A percentile compares a stretch with the other conserved stretches of the same genome.
Conservation (phyloP, 2,888 invertebrate species). For the Drosophila ustulata region DNA sequence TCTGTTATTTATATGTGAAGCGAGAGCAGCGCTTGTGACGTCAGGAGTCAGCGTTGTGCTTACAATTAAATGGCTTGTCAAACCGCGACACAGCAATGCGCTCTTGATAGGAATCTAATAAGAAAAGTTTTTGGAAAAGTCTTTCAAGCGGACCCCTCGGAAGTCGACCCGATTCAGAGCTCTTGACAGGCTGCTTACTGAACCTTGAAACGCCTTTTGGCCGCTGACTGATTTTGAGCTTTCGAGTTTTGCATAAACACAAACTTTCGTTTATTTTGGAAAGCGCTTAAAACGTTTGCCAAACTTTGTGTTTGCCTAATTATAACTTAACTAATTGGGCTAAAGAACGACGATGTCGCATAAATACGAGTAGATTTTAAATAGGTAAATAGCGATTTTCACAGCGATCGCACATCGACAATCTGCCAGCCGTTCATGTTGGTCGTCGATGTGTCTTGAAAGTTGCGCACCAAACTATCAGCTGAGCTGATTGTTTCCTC, state of each 20-base stretch:
- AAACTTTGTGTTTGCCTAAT: slow-evolving; percentile 41
- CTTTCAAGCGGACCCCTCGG: slow-evolving; percentile 33
- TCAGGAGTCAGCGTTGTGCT: slow-evolving; percentile 11
- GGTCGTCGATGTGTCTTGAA: slow-evolving; percentile 49
- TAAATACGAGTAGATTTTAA: slow-evolving; percentile 14
- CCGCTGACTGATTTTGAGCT: slow-evolving; percentile 15
- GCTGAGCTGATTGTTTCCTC: slow-evolving; percentile 49
- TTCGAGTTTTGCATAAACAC: slow-evolving; percentile 25
- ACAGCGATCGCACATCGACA: slow-evolving; percentile 69
- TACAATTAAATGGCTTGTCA: slow-evolving; percentile 78
- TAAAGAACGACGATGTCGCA: slow-evolving; percentile 18
- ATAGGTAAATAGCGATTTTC: background rate
- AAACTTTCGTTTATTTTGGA: slow-evolving; percentile 70
- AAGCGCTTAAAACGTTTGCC: slow-evolving; percentile 47
- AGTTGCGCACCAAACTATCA: slow-evolving; percentile 54
- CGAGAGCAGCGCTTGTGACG: slow-evolving; percentile 15
- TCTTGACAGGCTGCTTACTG: slow-evolving; percentile 63
- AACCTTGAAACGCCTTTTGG: slow-evolving; percentile 63
- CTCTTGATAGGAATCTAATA: slow-evolving; percentile 74
- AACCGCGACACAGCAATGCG: slow-evolving; percentile 64
- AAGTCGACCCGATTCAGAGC: slow-evolving; percentile 10
- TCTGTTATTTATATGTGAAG: slow-evolving; percentile 37
- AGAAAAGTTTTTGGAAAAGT: slow-evolving; percentile 60
- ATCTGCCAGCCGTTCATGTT: slow-evolving; percentile 76
- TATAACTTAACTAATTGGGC: slow-evolving; percentile 43